Percentiles rank a stretch among this genome's conserved stretches.
These are phyloP conservation scores for Serilophus lunatus DNA, from an alignment of 2,113 vertebrate species.

Conservation along the genomic window DNA sequence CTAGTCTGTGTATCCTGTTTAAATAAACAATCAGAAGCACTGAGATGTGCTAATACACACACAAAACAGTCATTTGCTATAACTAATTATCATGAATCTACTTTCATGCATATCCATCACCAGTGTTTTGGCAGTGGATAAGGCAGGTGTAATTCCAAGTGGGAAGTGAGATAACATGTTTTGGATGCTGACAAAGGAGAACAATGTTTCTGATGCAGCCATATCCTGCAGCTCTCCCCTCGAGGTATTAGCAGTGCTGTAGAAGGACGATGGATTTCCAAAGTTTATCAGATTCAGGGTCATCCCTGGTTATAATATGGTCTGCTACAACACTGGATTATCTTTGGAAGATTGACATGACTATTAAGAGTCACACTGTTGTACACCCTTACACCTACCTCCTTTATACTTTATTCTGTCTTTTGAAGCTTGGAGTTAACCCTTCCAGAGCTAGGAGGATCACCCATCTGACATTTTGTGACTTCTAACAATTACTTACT, in stretches of 20 bases:
- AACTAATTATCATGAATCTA: not conserved
- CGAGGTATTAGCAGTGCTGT: rapidly evolving
- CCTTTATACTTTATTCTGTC: not conserved
- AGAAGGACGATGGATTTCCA: not conserved
- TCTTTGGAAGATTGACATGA: not conserved
- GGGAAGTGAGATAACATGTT: not conserved
- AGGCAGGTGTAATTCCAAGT: not conserved
- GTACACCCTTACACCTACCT: not conserved
- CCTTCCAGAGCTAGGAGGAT: not conserved
- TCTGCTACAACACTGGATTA: not conserved
- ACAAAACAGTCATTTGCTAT: not conserved
- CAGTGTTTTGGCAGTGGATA: not conserved
- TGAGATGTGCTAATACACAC: not conserved
- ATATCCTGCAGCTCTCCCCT: not conserved
- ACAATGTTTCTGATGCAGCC: not conserved
- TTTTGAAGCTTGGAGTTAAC: not conserved
- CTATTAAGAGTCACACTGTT: not conserved
- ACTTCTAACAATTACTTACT: not conserved
- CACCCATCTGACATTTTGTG: not conserved
- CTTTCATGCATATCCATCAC: not conserved
- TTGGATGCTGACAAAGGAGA: not conserved
- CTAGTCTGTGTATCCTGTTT: not conserved
- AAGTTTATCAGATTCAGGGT: not conserved
- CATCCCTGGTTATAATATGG: not conserved
- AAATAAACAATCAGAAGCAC: not conserved